Evolutionary conservation across 2,113 vertebrate species (phyloP).

Genomic region (Actenoides hombroni): DNA sequence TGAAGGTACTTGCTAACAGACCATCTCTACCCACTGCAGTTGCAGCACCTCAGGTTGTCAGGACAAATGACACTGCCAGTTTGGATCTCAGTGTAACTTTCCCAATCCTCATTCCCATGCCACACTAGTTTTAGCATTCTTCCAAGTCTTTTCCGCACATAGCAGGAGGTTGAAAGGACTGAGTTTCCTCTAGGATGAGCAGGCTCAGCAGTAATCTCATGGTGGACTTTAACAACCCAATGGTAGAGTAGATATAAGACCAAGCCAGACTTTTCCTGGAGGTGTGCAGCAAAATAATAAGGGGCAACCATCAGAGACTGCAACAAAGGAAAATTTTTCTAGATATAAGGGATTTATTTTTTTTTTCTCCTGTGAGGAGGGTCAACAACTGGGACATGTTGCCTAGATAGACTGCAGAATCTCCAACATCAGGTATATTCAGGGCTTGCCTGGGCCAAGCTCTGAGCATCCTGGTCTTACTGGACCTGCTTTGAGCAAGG

Average conservation of each 20-base stretch:
- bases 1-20: background rate
- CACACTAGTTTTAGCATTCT: background rate
- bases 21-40: background rate
- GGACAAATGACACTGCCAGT: accelerated
- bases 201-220: background rate
- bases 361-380: background rate
- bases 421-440: background rate
- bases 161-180: background rate
- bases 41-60: background rate
- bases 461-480: background rate
- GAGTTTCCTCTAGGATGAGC: background rate
- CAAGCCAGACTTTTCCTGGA: background rate
- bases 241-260: background rate
- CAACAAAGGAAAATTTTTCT: background rate
- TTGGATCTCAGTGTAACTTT: background rate
- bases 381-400: background rate
- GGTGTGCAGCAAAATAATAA: background rate
- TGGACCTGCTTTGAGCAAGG: accelerated
- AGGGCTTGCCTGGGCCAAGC: background rate
- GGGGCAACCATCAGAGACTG: background rate
- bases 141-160: background rate
- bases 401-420: background rate
- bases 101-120: background rate
- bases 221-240: background rate
- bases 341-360: background rate